Conservation (phyloP, 1,140 invertebrate genomes). For the Drosophila paulistorum region DNA sequence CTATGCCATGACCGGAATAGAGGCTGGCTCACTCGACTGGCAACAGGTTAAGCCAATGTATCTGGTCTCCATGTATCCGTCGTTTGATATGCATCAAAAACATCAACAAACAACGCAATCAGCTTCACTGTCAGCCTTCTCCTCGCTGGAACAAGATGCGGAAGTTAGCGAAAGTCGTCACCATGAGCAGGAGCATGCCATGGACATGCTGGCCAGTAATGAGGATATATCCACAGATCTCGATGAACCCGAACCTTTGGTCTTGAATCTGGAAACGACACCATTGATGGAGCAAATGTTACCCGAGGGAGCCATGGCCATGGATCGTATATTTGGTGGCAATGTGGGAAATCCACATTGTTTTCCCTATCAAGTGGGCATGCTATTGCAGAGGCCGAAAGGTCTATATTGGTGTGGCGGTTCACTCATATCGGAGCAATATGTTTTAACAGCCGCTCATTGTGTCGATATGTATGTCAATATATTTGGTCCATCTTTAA, state of each 20-base stretch:
- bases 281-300: constrained; percentile 67
- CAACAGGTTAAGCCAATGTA: constrained; percentile 80
- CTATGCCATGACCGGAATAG: constrained; percentile 24
- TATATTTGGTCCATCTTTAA: no score
- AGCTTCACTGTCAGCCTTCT: constrained; percentile 46
- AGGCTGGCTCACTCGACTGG: constrained; percentile 67
- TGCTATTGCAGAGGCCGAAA: constrained; percentile 75
- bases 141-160: constrained; percentile 57
- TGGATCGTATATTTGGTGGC: constrained; percentile 82
- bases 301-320: constrained; percentile 72
- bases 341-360: constrained; percentile 73
- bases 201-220: constrained; percentile 6
- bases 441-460: constrained; percentile 86
- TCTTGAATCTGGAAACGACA: constrained; percentile 69
- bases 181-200: constrained; percentile 37
- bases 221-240: constrained; percentile 27
- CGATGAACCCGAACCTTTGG: constrained; percentile 57
- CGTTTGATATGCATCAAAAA: constrained; percentile 32
- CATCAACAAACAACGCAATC: constrained; percentile 25
- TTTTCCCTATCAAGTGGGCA: constrained; percentile 82
- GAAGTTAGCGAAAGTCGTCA: constrained; percentile 67
- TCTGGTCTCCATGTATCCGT: constrained; percentile 75
- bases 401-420: constrained; percentile 85
- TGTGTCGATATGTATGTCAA: constrained; percentile 82
- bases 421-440: constrained; percentile 84